Base-by-base conservation (phyloP, 1,140 invertebrate genomes). In the Drosophila hydei region DNA sequence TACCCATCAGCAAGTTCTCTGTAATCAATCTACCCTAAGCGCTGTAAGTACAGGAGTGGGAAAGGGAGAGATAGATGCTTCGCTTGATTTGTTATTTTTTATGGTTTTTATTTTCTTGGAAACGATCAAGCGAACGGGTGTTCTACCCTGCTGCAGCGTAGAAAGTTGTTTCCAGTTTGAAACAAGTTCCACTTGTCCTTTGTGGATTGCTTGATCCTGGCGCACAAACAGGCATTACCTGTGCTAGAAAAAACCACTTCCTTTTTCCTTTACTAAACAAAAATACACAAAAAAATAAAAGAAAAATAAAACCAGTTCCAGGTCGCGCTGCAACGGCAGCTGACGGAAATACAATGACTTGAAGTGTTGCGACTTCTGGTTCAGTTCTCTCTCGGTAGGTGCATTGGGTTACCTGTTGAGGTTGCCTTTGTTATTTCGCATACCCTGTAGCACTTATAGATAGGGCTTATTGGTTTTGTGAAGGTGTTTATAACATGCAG, bases 381-480 rank as follows among this genome's bases (percentile, higher is more conserved):
- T 73, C 59, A 42, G 55, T 81, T 23, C 42, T 69, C 70, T 81
- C 45, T 69, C 71, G 77, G 76, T 85, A 79, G 81, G 80, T 85
- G 81, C 80, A 85, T 75, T 85, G 81, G 77, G 74, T 87, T 85
- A 85, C 80, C 80, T 85, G 80, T 85, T 85, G 80, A 43, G 40
- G 27, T 45, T 47, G 40, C 40, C 36, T 18, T 50, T 55, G 12
- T 63, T 73, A 11, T 42, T n/a, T 16, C 23, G 16, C 23, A 33
- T 19, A 12, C 19, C 19, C 19, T 45, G 4, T 23, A 21, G 3
- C 11, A 4, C 1, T 4, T 5, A 1, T 4, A 21, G 11, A 12
- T 9, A 3, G 42, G 18, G 18, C 12, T 5, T 45, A 45, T 45
- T 19, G 11, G 9, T 7, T 21, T 12, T 6, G 38, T 14, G 6